Evolutionary conservation across 2,797 vertebrate species (phyloP), one percentile per base, ranked within the genome.

Genomic region (Gymnocypris eckloni): DNA sequence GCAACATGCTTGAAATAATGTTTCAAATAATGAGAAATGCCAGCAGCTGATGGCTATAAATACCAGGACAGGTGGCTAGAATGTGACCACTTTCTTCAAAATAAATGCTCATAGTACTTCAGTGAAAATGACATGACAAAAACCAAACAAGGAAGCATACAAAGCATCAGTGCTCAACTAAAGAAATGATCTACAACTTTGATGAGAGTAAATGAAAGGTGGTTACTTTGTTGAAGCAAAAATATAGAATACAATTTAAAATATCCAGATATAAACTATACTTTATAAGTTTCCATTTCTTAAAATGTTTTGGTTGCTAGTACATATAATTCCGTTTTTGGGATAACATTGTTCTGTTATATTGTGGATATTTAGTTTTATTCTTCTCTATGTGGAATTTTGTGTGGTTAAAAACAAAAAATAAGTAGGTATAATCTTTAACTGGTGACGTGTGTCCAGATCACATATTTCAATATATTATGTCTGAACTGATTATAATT

Each of bases 31-130:
- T 56, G 25, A n/a, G 25, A 9, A 72, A 79, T 71, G 76, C 3
- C 66, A 56, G 13, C 66, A 48, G 76, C 41, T 72, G 66, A 70
- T 33, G 22, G 77, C 52, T 85, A 72, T 61, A 72, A 85, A 79
- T 85, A 79, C 4, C 8, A 48, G 39, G 52, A 61, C 52, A 79
- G 67, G 41, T 79, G 76, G 20, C 39, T 33, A 79, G 64, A 77
- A 84, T 79, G 7, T 33, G 54, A 25, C 76, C 41, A 79, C 67
- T 79, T 79, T 72, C 41, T 13, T 22, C 66, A 10, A 71, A 79
- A 70, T 41, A 69, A 69, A 69, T n/a, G 20, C 67, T 28, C 4
- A 22, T n/a, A 7, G 71, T 52, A 43, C 18, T 37, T 67, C 15
- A 69, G n/a, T 59, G 64, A 79, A 59, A 59, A 3, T 28, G 12